Conservation (phyloP, 2,797 vertebrate species). For the Peromyscus nudipes region DNA sequence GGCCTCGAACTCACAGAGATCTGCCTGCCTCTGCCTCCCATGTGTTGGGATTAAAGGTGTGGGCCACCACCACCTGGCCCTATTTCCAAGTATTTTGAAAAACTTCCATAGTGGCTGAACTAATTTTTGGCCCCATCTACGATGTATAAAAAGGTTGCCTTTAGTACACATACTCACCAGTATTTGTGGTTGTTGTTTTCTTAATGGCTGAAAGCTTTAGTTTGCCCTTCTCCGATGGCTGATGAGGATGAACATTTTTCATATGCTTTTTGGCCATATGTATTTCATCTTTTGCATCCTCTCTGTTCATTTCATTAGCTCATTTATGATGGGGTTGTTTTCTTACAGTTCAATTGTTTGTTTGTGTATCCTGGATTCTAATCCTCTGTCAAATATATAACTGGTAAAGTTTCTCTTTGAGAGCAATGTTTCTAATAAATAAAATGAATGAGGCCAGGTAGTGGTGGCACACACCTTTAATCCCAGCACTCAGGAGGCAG, state of each 20-base stretch:
- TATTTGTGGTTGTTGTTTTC: neutral
- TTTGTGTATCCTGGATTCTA: neutral
- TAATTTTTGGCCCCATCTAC: neutral
- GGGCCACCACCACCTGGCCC: rapidly evolving
- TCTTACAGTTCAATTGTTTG: neutral
- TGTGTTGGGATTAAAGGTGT: neutral
- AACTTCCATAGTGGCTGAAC: neutral
- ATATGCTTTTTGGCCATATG: neutral
- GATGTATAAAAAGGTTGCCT: neutral
- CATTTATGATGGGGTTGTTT: neutral
- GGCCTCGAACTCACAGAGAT: neutral
- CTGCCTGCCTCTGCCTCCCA: neutral
- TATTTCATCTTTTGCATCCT: neutral
- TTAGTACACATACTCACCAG: neutral
- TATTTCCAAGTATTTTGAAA: neutral
- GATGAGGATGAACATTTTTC: neutral
- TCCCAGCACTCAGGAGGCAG: neutral
- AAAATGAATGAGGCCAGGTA: neutral
- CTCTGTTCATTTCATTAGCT: neutral
- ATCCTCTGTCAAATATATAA: neutral
- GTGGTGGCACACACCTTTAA: neutral
- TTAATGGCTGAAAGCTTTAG: neutral
- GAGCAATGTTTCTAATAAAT: neutral
- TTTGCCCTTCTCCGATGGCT: neutral
- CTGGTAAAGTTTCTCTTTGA: neutral